Percentiles rank a stretch among this genome's conserved stretches.
phyloP scores from a whole-genome alignment of 1,140 invertebrate species.

The Homalodisca vitripennis region DNA sequence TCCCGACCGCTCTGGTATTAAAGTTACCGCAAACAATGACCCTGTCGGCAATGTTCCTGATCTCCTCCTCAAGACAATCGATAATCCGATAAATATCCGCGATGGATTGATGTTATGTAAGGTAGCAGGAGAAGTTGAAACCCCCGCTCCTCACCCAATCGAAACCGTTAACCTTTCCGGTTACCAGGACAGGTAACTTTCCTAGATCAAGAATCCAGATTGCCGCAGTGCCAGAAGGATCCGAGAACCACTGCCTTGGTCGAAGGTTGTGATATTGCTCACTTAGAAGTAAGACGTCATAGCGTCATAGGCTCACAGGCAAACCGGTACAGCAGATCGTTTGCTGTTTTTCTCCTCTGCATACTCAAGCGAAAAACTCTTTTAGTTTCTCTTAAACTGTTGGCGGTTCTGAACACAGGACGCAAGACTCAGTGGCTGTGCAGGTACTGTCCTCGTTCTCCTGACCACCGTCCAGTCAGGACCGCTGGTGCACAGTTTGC shows the following conservation, averaged over 20 bases:
- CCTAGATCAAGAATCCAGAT: conserved; percentile 5
- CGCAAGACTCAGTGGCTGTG: neutral
- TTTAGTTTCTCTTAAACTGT: neutral
- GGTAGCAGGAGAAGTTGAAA: conserved; percentile 34
- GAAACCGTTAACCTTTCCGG: neutral
- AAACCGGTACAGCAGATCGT: neutral
- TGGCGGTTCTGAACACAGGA: neutral
- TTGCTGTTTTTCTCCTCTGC: neutral
- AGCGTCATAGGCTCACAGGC: neutral
- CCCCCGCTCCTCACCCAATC: neutral
- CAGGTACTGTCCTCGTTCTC: neutral
- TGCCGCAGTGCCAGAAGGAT: neutral
- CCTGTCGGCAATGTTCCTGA: too few species aligned
- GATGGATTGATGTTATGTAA: neutral
- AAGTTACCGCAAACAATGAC: too few species aligned
- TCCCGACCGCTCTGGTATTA: neutral
- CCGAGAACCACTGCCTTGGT: conserved; percentile 28
- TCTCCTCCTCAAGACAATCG: neutral
- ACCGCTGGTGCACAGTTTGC: neutral
- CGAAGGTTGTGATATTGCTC: neutral
- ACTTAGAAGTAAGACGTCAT: neutral
- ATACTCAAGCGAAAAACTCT: neutral
- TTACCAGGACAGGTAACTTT: neutral
- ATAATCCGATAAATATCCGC: neutral
- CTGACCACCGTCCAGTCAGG: neutral